These are phyloP conservation scores for Sebastes variabilis DNA, from an alignment of 2,797 vertebrate species.

Conservation along the genomic window DNA sequence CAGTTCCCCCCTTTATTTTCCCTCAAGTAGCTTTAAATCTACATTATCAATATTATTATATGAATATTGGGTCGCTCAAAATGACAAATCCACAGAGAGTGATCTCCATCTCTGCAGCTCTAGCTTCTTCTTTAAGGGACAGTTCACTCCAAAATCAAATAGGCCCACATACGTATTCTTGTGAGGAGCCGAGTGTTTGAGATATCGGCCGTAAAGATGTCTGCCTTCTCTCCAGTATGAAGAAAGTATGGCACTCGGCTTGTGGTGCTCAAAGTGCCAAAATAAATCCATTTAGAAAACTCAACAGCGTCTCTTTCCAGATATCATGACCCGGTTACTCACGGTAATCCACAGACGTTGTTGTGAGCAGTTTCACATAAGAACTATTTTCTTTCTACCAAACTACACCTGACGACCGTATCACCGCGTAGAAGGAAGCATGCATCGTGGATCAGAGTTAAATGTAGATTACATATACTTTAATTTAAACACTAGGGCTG, in stretches of 20 bases:
- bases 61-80: neutral
- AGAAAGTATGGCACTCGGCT: rapidly evolving
- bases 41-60: neutral
- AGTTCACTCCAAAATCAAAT: neutral
- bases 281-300: neutral
- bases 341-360: neutral
- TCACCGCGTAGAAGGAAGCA: neutral
- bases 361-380: neutral
- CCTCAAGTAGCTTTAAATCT: neutral
- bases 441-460: neutral
- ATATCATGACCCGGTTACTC: neutral
- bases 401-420: neutral
- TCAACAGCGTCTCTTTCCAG: neutral
- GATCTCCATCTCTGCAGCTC: neutral
- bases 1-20: neutral
- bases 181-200: too few relatives aligned
- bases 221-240: too few relatives aligned
- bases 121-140: neutral
- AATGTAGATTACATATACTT: too few relatives aligned
- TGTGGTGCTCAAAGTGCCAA: too few relatives aligned
- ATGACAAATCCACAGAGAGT: too few relatives aligned
- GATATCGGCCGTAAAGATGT: too few relatives aligned
- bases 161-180: too few relatives aligned
- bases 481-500: too few relatives aligned
- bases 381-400: neutral